Evolutionary conservation across 2,888 invertebrate genomes (phyloP).

Genomic region (Polydesmus complanatus): DNA sequence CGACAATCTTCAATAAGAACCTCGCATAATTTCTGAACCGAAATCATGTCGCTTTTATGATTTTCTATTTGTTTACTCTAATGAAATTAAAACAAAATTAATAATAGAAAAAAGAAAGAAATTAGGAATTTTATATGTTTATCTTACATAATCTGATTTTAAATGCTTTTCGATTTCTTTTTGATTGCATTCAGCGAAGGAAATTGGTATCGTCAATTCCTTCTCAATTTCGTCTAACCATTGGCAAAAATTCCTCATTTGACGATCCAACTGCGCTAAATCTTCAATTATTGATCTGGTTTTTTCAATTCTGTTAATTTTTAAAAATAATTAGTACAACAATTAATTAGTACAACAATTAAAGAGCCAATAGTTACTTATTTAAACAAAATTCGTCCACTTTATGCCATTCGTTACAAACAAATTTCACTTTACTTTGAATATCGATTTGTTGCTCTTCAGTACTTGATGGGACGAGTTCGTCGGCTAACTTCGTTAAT

Average conservation of each 20-base stretch:
- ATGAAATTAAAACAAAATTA: conserved; percentile 11
- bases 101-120: neutral
- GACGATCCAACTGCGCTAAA: conserved; percentile 52
- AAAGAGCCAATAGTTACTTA: conserved; percentile 11
- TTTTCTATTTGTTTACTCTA: conserved; percentile 57
- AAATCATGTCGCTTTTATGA: conserved; percentile 61
- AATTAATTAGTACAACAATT: neutral
- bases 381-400: conserved; percentile 5
- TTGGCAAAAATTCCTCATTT: conserved; percentile 53
- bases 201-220: conserved; percentile 50
- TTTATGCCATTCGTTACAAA: conserved; percentile 15
- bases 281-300: conserved; percentile 41
- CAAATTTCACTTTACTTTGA: conserved; percentile 5
- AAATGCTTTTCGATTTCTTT: conserved; percentile 31
- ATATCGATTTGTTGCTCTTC: conserved; percentile 9
- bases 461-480: conserved; percentile 3
- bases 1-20: conserved; percentile 10
- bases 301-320: conserved; percentile 1
- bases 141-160: conserved; percentile 1
- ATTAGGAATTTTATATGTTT: too few relatives aligned
- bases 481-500: conserved; percentile 9
- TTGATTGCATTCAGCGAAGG: conserved; percentile 50
- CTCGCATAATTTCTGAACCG: conserved; percentile 51
- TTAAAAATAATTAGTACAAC: neutral
- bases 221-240: conserved; percentile 60